phyloP scores from a whole-genome alignment of 2,797 vertebrate species.

The Hypotaenidia philippensis region DNA sequence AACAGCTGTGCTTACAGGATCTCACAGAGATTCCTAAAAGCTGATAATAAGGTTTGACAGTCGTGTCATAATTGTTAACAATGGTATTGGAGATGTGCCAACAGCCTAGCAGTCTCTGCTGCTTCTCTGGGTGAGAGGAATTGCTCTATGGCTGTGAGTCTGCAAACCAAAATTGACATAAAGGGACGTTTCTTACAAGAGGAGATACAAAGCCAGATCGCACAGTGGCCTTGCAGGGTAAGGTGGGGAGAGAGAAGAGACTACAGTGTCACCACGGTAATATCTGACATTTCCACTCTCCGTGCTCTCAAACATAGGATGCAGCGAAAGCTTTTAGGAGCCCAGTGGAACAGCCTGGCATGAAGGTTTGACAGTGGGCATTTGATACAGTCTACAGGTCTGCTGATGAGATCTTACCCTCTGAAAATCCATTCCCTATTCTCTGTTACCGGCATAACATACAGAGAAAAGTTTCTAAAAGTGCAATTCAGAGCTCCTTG shows the following conservation, averaged over 20 bases:
- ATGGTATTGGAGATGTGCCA: conserved; percentile 29
- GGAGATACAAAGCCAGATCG: background rate
- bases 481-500: conserved; percentile 14
- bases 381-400: background rate
- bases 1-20: conserved; percentile 26
- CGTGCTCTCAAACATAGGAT: fast-evolving
- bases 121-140: conserved; percentile 16
- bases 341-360: background rate
- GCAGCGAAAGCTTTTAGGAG: background rate
- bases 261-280: background rate
- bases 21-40: conserved; percentile 48
- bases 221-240: background rate
- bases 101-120: background rate
- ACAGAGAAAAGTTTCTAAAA: background rate
- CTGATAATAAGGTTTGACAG: conserved; percentile 69
- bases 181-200: background rate
- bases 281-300: background rate
- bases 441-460: background rate
- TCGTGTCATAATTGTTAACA: conserved; percentile 65
- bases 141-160: background rate
- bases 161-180: conserved; percentile 15
- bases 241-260: background rate
- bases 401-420: background rate
- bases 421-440: background rate
- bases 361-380: background rate